Evolutionary conservation across 2,888 invertebrate species (phyloP), one percentile per base, ranked within the genome.

Genomic region (Ephialtes manifestator): DNA sequence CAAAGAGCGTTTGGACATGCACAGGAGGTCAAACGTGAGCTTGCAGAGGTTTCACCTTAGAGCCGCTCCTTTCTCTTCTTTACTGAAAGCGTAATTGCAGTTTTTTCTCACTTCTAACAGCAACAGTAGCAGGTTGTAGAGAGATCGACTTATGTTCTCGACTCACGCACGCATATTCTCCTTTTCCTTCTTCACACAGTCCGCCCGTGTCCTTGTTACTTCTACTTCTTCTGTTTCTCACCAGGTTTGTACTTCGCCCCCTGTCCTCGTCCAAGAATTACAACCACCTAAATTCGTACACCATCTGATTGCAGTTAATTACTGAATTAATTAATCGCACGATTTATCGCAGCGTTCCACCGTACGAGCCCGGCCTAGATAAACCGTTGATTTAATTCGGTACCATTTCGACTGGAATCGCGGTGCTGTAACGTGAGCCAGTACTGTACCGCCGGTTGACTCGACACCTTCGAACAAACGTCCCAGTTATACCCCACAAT

Each of bases 301-400:
- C 90, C 91, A 92, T 93, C 93, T 91, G 92, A 92, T 92, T 90
- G 89, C 87, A 90, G 89, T 92, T 93, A 92, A 93, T 92, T 92
- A 92, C 91, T 84, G 87, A 89, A 84, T 90, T 93, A 93, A 93
- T 93, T 93, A 93, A 93, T 93, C 93, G 90, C 89, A 88, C 90
- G 90, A 93, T 93, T 92, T 92, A 93, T 92, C 89, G 68, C 28
- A 20, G 91, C 55, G 46, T 67, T 80, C 35, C 72, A 43, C 46
- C 82, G 53, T 71, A 71, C 55, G 75, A 79, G 79, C 60, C 39
- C 87, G 84, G 85, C 81, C 87, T 81, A 89, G 93, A 93, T 93
- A 92, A 92, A 90, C 87, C 91, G 84, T 87, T 91, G 92, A 93
- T 92, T 93, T 92, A 91, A 90, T 90, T 90, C 89, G 81, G 86